A percentile compares a stretch with the other conserved stretches of the same genome.
These are phyloP conservation scores for Cheilosia scutellata DNA, from an alignment of 2,888 invertebrate genomes.

Conservation along the genomic window DNA sequence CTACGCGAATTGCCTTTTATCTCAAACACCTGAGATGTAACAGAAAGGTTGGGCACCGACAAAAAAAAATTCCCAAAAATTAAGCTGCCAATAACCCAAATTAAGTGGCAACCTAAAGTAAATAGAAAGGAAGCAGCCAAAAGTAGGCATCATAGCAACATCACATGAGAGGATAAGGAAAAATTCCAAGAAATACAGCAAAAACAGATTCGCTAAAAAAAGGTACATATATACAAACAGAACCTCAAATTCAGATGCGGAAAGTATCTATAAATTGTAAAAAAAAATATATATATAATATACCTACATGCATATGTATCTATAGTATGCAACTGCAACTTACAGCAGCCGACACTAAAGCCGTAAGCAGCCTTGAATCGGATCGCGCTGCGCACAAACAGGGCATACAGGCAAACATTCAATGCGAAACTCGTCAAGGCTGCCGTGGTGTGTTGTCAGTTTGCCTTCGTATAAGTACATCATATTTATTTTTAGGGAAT, in stretches of 20 bases:
- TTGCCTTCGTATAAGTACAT: constrained; percentile 64
- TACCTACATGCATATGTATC: background rate
- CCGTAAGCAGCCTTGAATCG: constrained; percentile 68
- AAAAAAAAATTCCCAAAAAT: constrained; percentile 16
- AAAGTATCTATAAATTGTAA: constrained; percentile 71
- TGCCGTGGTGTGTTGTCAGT: constrained; percentile 59
- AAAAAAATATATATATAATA: constrained; percentile 16
- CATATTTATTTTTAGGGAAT: constrained; percentile 71
- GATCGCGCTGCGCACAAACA: constrained; percentile 42
- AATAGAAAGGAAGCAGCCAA: constrained; percentile 71
- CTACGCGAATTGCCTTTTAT: constrained; percentile 59
- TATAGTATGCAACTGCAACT: constrained; percentile 46
- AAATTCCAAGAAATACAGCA: constrained; percentile 55
- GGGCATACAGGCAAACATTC: constrained; percentile 54
- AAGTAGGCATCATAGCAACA: constrained; percentile 53
- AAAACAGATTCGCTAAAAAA: constrained; percentile 22
- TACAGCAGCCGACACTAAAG: constrained; percentile 61
- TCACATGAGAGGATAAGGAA: constrained; percentile 57
- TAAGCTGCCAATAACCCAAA: constrained; percentile 64
- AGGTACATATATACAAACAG: constrained; percentile 60
- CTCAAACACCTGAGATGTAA: constrained; percentile 73
- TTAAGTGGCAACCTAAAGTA: constrained; percentile 70
- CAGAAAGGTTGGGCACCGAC: constrained; percentile 51
- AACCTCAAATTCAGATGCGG: constrained; percentile 69
- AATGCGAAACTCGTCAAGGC: constrained; percentile 73